Evolutionary conservation across 2,888 invertebrate species (phyloP), one percentile per base, ranked within the genome.

Genomic region (Drosophila anomelani): DNA sequence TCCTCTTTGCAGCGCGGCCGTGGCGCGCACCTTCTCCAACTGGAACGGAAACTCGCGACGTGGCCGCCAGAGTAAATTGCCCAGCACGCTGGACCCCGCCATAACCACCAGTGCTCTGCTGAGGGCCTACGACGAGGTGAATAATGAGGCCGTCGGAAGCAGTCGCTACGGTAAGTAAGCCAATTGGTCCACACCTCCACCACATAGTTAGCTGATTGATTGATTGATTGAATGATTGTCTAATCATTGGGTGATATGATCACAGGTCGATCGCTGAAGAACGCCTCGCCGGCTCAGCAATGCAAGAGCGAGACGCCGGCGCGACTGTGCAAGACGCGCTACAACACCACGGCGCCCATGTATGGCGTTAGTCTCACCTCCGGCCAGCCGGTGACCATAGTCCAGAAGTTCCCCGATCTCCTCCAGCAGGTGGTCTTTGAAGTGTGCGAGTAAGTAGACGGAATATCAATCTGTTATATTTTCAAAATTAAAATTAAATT

Each of bases 341-440:
- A 97, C 93, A 98, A 98, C 93, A 98, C 98, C 26, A 98, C 98
- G 47, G 98, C 98, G 20, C 98, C 98, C 0, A 96, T 98, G 96
- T 98, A 97, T 91, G 98, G 98, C n/a, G 97, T 98, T 47, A 97
- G 97, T 20, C 93, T 98, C 43, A 98, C 98, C 17, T 97, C 97
- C 15, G 98, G 98, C 2, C 97, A 97, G 90, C 97, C 97, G 0
- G 97, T 98, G 81, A 97, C 97, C 59, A 98, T 98, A 86, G 97
- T 98, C 41, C 98, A 98, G 93, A 98, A 98, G 93, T 98, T 98
- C 90, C 98, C 98, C 1, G 98, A 98, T 93, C 94, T 98, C 44
- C 92, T 98, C 75, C 98, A 98, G 91, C 98, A 98, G 93, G 97
- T 98, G 67, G 97, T 98, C 60, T 98, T 97, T 91, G 98, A 98